Base-by-base conservation (phyloP, 2,888 invertebrate species). In the Monoplex corrugatus region DNA sequence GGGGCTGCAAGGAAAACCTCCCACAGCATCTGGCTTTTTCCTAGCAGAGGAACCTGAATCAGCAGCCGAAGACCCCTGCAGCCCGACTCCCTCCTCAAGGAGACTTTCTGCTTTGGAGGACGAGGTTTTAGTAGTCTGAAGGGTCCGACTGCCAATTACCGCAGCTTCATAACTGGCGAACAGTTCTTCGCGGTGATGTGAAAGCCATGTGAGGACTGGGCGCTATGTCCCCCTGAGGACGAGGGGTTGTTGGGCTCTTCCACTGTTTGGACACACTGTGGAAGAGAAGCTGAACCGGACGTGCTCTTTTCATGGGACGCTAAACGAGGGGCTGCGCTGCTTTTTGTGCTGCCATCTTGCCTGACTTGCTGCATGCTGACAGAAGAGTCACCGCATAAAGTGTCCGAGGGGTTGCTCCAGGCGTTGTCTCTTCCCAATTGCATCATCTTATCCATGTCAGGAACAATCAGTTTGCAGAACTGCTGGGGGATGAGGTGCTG, bases 371-470 rank as follows among this genome's bases (percentile, higher is more conserved):
- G 43, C 28, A 28, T 5, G 82, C 44, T 32, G 0, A 23, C 16
- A 8, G 63, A 10, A 32, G 28, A 38, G 72, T 2, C 68, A 8
- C 23, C 23, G 57, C 19, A n/a, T n/a, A 8, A 32, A 19, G 83
- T 10, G 82, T 83, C 88, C 13, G 38, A 28, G 2, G 63, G 19
- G 23, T 35, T 68, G 32, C 57, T 82, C 83, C 82, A 88, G 57
- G 43, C 88, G 57, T 63, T 82, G 63, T 88, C 88, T 43, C 80
- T 80, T 10, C 88, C 88, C 82, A 88, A n/a, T 68, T 88, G 88
- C 88, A 88, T 88, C 88, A 88, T 88, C 88, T 88, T 88, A 44
- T 88, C 83, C 63, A 88, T 63, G 83, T 88, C 88, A 0, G 88
- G 88, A 32, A 88, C 88, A 44, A 88, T 88, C 88, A 88, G 83